Conservation (phyloP, 1,140 invertebrate genomes). For the Idris sp. region DNA sequence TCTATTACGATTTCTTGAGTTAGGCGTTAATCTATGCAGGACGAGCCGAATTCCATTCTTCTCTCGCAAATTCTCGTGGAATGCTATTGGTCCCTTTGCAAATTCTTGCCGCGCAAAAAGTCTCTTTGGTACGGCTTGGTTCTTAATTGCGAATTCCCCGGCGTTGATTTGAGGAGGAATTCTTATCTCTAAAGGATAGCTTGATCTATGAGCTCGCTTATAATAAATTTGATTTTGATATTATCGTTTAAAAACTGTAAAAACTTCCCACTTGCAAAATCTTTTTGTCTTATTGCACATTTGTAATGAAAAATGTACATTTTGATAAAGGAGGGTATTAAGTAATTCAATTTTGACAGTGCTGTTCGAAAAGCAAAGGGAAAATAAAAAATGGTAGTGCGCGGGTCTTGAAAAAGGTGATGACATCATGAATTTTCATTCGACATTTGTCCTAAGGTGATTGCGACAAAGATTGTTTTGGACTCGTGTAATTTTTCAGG, state of each 20-base stretch:
- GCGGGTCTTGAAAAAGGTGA: slow-evolving; percentile 10
- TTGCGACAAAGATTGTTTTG: slow-evolving; percentile 23
- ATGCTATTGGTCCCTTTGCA: slow-evolving; percentile 55
- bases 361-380: too few species aligned
- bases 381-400: background rate
- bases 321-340: slow-evolving; percentile 5
- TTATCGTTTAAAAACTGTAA: too few species aligned
- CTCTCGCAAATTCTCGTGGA: slow-evolving; percentile 48
- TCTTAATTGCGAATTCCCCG: slow-evolving; percentile 68
- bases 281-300: too few species aligned
- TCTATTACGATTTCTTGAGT: slow-evolving; percentile 41
- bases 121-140: slow-evolving; percentile 35
- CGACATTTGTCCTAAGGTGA: slow-evolving; percentile 9
- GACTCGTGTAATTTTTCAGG: slow-evolving; percentile 54
- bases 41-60: slow-evolving; percentile 63
- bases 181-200: slow-evolving; percentile 40
- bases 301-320: too few species aligned
- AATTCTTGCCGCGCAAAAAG: slow-evolving; percentile 54
- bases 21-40: slow-evolving; percentile 47
- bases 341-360: too few species aligned
- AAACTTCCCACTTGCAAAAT: too few species aligned
- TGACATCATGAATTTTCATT: slow-evolving; percentile 15
- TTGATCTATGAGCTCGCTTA: slow-evolving; percentile 27
- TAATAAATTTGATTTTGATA: slow-evolving; percentile 53
- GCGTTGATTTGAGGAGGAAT: slow-evolving; percentile 64